phyloP scores from a whole-genome alignment of 2,797 vertebrate genomes.

The Pelodytes ibericus region DNA sequence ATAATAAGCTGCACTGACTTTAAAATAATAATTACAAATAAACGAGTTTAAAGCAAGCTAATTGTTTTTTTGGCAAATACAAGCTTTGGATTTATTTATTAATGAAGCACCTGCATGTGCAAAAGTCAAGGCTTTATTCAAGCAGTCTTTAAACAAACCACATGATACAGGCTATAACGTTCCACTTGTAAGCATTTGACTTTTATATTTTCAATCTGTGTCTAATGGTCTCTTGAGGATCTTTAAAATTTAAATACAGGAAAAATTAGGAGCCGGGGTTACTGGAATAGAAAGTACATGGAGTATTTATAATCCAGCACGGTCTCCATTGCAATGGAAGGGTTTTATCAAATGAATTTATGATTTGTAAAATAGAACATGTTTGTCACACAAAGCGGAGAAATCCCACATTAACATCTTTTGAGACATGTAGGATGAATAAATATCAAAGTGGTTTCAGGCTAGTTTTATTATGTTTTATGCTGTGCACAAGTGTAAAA shows the following conservation, averaged over 20 bases:
- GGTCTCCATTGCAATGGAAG: slow-evolving; percentile 13
- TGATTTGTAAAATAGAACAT: slow-evolving; percentile 32
- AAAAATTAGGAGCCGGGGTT: slow-evolving; percentile 4
- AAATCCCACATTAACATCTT: slow-evolving; percentile 19
- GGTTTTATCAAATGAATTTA: slow-evolving; percentile 31
- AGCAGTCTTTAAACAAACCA: neutral
- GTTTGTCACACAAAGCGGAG: slow-evolving; percentile 9
- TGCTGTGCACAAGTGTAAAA: no score
- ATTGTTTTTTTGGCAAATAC: no score
- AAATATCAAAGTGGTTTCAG: slow-evolving; percentile 8
- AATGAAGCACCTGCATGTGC: no score
- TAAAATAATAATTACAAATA: no score
- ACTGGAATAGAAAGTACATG: neutral
- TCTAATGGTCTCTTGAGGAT: slow-evolving; percentile 20
- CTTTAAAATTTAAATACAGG: slow-evolving; percentile 9
- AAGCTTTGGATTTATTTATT: no score
- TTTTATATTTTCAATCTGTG: slow-evolving; percentile 23
- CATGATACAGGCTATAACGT: neutral
- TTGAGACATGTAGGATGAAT: neutral
- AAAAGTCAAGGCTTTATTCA: neutral
- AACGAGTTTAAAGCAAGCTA: no score
- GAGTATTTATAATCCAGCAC: slow-evolving; percentile 2
- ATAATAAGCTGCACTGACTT: no score
- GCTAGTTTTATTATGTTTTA: neutral
- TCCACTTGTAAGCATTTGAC: slow-evolving; percentile 25